A percentile compares a stretch with the other conserved stretches of the same genome.
Evolutionary conservation across 2,888 invertebrate species (phyloP).

Genomic region (Coelinius sp.): DNA sequence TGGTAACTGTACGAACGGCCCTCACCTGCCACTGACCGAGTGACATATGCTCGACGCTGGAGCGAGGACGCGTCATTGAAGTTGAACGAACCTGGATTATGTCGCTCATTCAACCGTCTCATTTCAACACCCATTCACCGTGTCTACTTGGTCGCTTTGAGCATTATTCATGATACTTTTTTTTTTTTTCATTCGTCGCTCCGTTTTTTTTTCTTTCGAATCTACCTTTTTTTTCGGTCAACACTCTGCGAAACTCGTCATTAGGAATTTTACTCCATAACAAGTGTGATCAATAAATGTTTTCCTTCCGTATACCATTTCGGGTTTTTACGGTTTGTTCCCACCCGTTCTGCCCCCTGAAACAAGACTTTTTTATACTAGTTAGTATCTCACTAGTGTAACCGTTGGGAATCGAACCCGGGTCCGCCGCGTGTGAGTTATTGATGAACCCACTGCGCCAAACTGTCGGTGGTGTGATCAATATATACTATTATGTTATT

Average conservation of each 20-base stretch:
- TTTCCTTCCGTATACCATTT: no score
- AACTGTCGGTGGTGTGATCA: no score
- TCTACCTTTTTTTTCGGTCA: not conserved
- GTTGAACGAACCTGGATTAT: conserved; percentile 36
- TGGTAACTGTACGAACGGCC: not conserved
- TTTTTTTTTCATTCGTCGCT: not conserved
- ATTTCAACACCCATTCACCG: conserved; percentile 38
- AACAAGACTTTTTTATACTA: no score
- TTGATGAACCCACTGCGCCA: no score
- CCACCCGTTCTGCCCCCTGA: no score
- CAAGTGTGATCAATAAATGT: conserved; percentile 39
- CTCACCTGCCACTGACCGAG: conserved; percentile 43
- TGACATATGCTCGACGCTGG: conserved; percentile 50
- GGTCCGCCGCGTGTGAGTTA: no score
- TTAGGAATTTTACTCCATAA: conserved; percentile 54
- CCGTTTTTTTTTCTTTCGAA: conserved; percentile 13
- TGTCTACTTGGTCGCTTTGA: not conserved
- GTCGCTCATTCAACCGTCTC: conserved; percentile 43
- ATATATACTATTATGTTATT: conserved; percentile 43
- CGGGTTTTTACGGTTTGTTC: no score
- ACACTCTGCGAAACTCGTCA: conserved; percentile 43
- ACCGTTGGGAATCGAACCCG: no score
- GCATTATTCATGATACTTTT: conserved; percentile 5
- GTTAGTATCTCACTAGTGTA: no score
- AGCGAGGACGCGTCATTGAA: conserved; percentile 35